These are phyloP conservation scores for Tenthredo scrophulariae DNA, from an alignment of 2,888 invertebrate genomes.

Conservation along the genomic window DNA sequence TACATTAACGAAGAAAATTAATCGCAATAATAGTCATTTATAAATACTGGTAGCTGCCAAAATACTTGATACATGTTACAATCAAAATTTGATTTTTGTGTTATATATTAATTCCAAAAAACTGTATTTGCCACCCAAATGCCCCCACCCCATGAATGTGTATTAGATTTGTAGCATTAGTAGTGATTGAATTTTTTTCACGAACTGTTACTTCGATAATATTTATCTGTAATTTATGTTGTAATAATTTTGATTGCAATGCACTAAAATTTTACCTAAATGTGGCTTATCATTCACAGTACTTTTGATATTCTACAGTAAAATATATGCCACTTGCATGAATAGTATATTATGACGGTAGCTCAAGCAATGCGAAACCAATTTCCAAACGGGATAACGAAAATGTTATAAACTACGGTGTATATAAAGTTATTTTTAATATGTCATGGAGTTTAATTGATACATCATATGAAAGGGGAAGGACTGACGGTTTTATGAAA, in stretches of 20 bases:
- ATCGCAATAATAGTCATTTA: constrained; percentile 18
- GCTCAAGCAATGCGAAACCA: constrained; percentile 37
- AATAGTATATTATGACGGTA: background rate
- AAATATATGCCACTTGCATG: background rate
- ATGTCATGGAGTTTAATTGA: background rate
- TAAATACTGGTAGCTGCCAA: constrained; percentile 13
- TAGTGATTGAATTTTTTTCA: background rate
- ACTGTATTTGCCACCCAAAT: background rate
- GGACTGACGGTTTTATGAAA: background rate
- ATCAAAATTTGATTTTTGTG: constrained; percentile 19
- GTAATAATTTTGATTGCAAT: constrained; percentile 39
- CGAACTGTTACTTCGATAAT: background rate
- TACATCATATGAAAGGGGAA: background rate
- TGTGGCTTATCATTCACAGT: constrained; percentile 4
- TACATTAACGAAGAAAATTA: constrained; percentile 61
- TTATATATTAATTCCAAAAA: background rate
- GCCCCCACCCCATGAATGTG: background rate
- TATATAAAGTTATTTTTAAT: background rate
- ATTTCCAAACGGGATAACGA: background rate
- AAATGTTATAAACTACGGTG: background rate
- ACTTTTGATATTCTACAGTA: constrained; percentile 22
- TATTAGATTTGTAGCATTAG: background rate
- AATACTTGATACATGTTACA: constrained; percentile 32
- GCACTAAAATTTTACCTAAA: constrained; percentile 11
- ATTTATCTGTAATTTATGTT: background rate